A percentile compares a stretch with the other conserved stretches of the same genome.
Conservation (phyloP, 2,113 vertebrate genomes). For the Psilopogon haemacephalus region DNA sequence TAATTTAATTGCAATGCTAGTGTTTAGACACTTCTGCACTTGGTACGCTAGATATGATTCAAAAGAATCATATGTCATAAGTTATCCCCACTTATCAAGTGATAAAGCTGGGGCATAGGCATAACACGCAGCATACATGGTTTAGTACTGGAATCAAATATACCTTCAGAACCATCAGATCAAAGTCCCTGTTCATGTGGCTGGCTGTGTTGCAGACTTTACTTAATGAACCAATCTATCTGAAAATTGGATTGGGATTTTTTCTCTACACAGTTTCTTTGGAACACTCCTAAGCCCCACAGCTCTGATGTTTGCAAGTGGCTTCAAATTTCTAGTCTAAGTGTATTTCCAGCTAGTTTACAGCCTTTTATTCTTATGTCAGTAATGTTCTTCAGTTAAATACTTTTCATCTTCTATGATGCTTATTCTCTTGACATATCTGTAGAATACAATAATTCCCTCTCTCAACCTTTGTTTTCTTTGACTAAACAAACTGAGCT, state of each 20-base stretch:
- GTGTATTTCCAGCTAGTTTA: neutral
- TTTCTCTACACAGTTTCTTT: neutral
- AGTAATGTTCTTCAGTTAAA: slow-evolving; percentile 41
- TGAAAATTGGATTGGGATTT: neutral
- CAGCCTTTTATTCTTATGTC: slow-evolving; percentile 30
- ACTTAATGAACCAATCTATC: neutral
- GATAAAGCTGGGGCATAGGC: neutral
- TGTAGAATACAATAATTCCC: slow-evolving; percentile 13
- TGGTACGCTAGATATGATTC: neutral
- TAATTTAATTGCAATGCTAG: neutral
- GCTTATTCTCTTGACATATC: slow-evolving; percentile 43
- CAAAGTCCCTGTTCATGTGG: neutral
- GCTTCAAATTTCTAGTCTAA: slow-evolving; percentile 5
- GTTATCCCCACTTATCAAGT: neutral
- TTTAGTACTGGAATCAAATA: neutral
- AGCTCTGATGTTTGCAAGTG: neutral
- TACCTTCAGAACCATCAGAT: neutral
- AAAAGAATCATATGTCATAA: neutral
- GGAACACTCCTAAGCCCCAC: neutral
- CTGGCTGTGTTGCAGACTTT: neutral
- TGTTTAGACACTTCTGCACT: neutral
- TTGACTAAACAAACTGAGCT: slow-evolving; percentile 21
- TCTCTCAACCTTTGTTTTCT: slow-evolving; percentile 42
- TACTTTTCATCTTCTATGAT: slow-evolving; percentile 8
- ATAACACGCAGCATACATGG: neutral